phyloP scores from a whole-genome alignment of 2,888 invertebrate species.

The Epsilonema sp. region DNA sequence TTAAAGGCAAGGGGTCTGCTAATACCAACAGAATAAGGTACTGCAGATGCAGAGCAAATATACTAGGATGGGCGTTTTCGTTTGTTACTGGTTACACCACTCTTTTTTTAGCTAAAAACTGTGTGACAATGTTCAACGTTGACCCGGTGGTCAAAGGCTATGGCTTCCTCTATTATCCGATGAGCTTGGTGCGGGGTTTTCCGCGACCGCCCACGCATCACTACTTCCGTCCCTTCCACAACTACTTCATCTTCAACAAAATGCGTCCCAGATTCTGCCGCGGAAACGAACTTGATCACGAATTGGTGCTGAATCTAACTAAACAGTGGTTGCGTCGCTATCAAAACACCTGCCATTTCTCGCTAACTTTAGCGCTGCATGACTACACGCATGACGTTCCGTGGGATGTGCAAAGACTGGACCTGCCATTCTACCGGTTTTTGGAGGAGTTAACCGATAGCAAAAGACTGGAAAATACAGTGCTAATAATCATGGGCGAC shows the following conservation, averaged over 20 bases:
- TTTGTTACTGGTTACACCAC: too few species aligned
- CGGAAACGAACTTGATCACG: not conserved
- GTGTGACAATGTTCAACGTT: not conserved
- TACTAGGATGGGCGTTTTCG: too few species aligned
- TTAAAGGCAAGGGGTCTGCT: too few species aligned
- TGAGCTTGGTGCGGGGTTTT: not conserved
- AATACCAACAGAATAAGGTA: too few species aligned
- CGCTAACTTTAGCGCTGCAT: not conserved
- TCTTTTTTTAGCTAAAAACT: not conserved
- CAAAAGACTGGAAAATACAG: not conserved
- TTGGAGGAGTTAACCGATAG: not conserved
- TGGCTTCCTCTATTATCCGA: not conserved
- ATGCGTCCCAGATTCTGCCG: not conserved
- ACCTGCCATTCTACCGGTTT: not conserved
- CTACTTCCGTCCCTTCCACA: not conserved
- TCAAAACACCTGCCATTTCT: not conserved
- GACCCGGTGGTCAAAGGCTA: not conserved
- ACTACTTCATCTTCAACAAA: slow-evolving; percentile 1
- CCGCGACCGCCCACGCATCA: not conserved
- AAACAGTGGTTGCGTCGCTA: not conserved
- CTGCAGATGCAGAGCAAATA: too few species aligned
- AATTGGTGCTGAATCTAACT: not conserved
- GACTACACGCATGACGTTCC: slow-evolving; percentile 1
- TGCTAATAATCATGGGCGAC: not conserved
- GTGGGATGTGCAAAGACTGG: not conserved